These are phyloP conservation scores for Scytalopus superciliaris DNA, from an alignment of 2,113 vertebrate genomes.

Conservation along the genomic window DNA sequence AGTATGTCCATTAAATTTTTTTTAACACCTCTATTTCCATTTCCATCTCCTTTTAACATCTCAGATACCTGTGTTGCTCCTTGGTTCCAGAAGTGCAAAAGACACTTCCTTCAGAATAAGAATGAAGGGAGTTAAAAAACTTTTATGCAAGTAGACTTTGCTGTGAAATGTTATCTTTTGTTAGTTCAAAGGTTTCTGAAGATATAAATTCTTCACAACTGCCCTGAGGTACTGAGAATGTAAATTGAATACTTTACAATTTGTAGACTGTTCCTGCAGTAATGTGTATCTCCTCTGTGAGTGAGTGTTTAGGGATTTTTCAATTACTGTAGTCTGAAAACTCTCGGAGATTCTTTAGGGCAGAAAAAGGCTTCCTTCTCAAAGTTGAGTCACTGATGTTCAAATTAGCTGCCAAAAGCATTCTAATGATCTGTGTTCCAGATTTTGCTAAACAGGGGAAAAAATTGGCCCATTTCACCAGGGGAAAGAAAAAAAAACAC, in stretches of 20 bases:
- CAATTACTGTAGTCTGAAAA: conserved; percentile 84
- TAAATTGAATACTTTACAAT: conserved; percentile 86
- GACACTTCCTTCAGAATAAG: conserved; percentile 57
- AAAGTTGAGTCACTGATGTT: conserved; percentile 80
- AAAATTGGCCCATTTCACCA: conserved; percentile 72
- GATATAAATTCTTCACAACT: conserved; percentile 83
- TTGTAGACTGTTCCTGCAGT: conserved; percentile 80
- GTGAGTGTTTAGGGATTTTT: conserved; percentile 83
- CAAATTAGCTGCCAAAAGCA: conserved; percentile 84
- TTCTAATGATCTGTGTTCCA: conserved; percentile 78
- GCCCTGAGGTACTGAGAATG: conserved; percentile 81
- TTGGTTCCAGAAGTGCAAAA: conserved; percentile 24
- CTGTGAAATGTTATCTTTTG: conserved; percentile 83
- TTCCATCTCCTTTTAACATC: not conserved
- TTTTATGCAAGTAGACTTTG: conserved; percentile 75
- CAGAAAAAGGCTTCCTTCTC: conserved; percentile 77
- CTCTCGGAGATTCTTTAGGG: conserved; percentile 80
- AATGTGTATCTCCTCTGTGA: conserved; percentile 83
- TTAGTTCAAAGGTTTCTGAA: conserved; percentile 85
- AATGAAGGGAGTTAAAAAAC: conserved; percentile 75
- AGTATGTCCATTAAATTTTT: not conserved
- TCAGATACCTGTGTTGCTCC: not conserved
- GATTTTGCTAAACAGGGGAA: conserved; percentile 76
- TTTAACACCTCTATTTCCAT: conserved; percentile 21
- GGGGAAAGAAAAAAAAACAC: not conserved